Conservation (phyloP, 2,888 invertebrate genomes). For the Acanthosoma haemorrhoidale region DNA sequence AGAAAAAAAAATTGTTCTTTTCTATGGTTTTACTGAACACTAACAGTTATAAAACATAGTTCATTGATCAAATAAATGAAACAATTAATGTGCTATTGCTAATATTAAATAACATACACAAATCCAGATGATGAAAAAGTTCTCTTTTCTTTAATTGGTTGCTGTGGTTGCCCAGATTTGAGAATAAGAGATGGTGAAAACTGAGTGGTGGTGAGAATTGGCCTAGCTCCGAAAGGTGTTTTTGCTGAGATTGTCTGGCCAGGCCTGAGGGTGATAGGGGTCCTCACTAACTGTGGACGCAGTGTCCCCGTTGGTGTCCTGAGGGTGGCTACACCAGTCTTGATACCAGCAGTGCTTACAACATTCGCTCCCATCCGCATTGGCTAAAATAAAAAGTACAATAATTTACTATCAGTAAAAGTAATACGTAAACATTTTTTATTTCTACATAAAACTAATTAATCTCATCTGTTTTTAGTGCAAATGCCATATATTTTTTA, state of each 20-base stretch:
- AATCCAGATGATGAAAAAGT: slow-evolving; percentile 55
- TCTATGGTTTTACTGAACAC: too few relatives aligned
- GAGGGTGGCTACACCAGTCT: slow-evolving; percentile 31
- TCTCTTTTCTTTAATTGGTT: slow-evolving; percentile 66
- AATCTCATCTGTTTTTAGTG: too few relatives aligned
- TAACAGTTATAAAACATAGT: too few relatives aligned
- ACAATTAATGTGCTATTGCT: too few relatives aligned
- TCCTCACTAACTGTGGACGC: slow-evolving; percentile 33
- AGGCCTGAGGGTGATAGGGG: slow-evolving; percentile 41
- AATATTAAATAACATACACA: slow-evolving; percentile 49
- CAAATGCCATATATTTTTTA: too few relatives aligned
- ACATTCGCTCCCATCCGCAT: slow-evolving; percentile 45
- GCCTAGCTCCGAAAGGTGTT: slow-evolving; percentile 44
- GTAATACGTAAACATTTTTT: too few relatives aligned
- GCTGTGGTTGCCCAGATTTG: slow-evolving; percentile 44
- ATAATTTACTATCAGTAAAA: too few relatives aligned
- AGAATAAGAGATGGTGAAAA: slow-evolving; percentile 22
- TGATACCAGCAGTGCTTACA: slow-evolving; percentile 30
- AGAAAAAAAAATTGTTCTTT: too few relatives aligned
- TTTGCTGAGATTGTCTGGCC: slow-evolving; percentile 48
- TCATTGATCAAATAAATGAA: too few relatives aligned
- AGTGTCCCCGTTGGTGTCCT: slow-evolving; percentile 34
- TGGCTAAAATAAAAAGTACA: slow-evolving; percentile 33
- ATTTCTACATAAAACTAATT: too few relatives aligned
- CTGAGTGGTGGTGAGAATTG: slow-evolving; percentile 45